Percentiles rank a stretch among this genome's conserved stretches.
These are phyloP conservation scores for Taxidea taxus DNA, from an alignment of 2,113 vertebrate species.

Conservation along the genomic window DNA sequence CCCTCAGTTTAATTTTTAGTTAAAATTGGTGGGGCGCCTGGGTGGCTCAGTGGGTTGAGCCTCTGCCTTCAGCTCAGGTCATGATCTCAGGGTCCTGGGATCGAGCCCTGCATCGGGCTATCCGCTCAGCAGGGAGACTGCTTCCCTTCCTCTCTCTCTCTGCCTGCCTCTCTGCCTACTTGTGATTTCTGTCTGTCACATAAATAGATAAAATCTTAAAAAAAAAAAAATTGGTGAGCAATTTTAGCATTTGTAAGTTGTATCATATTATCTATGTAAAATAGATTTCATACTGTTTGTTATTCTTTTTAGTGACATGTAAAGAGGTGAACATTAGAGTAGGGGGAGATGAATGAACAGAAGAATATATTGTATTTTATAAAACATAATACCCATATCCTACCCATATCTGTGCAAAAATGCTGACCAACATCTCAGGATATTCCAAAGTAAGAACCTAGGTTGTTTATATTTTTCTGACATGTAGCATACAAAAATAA, in stretches of 20 bases:
- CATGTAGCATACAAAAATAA: slow-evolving; percentile 58
- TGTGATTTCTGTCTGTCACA: no score
- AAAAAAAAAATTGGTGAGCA: not conserved
- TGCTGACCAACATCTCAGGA: slow-evolving; percentile 10
- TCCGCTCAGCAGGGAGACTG: no score
- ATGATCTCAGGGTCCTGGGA: no score
- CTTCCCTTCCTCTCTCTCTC: no score
- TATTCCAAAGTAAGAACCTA: slow-evolving; percentile 40
- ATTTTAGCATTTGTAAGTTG: not conserved
- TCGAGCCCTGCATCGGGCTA: no score
- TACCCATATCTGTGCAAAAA: not conserved
- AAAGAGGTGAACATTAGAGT: not conserved
- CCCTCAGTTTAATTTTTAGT: not conserved
- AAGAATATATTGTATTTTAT: not conserved
- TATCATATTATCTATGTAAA: not conserved
- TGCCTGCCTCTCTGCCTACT: no score
- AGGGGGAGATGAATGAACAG: not conserved
- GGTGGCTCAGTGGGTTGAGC: no score
- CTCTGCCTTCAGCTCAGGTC: no score
- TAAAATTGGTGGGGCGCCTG: not conserved
- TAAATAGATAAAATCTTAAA: no score
- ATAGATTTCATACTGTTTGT: not conserved
- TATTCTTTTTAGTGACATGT: not conserved
- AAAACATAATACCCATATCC: not conserved
- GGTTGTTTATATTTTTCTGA: slow-evolving; percentile 68